Conservation (phyloP, 2,113 vertebrate genomes). For the Cyanoderma ruficeps region DNA sequence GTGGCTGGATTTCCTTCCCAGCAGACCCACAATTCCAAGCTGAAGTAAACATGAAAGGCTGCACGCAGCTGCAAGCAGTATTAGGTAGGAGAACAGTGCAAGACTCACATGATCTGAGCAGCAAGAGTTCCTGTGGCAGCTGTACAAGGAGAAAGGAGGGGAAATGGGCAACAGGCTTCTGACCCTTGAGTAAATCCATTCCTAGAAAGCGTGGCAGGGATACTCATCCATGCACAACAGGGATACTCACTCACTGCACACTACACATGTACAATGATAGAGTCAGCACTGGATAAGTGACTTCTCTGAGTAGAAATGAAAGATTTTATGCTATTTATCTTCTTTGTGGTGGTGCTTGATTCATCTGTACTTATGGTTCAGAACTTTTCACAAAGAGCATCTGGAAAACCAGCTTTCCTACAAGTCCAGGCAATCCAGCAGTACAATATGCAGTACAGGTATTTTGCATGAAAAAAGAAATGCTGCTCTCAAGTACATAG, state of each 20-base stretch:
- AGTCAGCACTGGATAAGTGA: not conserved
- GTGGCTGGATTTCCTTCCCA: constrained; percentile 39
- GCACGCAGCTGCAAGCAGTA: not conserved
- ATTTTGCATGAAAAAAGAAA: not conserved
- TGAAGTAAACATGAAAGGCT: constrained; percentile 9
- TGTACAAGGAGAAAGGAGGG: not conserved
- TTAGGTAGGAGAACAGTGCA: not conserved
- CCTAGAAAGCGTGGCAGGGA: not conserved
- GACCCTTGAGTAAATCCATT: not conserved
- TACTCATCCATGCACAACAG: rapidly evolving
- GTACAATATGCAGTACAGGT: not conserved
- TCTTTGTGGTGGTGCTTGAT: not conserved
- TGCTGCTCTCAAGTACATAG: not conserved
- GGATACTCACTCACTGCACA: not conserved
- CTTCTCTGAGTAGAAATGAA: not conserved
- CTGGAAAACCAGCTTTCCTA: not conserved
- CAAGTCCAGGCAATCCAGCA: not conserved
- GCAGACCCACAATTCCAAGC: not conserved
- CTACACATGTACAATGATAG: not conserved
- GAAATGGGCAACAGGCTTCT: not conserved
- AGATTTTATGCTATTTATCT: not conserved
- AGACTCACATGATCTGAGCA: not conserved
- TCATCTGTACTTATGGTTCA: not conserved
- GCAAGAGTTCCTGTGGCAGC: not conserved
- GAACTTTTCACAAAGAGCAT: not conserved